These are phyloP conservation scores for Oncorhynchus mykiss DNA, from an alignment of 2,113 vertebrate genomes.

Conservation along the genomic window DNA sequence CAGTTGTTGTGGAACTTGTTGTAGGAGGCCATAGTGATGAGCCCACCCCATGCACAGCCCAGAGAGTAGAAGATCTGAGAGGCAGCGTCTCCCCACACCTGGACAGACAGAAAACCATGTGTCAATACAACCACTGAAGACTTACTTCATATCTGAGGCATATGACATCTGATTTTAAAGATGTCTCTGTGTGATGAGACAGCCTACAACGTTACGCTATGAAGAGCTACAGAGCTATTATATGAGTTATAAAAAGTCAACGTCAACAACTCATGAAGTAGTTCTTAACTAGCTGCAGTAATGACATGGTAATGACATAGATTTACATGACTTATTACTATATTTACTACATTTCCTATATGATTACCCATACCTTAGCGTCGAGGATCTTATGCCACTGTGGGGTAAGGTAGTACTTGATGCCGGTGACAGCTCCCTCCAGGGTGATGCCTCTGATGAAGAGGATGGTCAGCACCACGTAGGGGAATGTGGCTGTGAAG, in stretches of 20 bases:
- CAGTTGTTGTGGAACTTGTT: constrained; percentile 99
- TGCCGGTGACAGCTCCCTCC: constrained; percentile 90
- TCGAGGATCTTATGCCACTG: constrained; percentile 98
- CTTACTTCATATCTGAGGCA: too few species aligned
- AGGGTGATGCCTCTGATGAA: constrained; percentile 94
- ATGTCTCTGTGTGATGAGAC: too few species aligned
- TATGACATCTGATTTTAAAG: too few species aligned
- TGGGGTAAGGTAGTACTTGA: constrained; percentile 95
- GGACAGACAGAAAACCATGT: constrained; percentile 18
- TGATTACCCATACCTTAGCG: constrained; percentile 82
- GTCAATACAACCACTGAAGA: too few species aligned
- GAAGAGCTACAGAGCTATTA: too few species aligned
- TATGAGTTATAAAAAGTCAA: too few species aligned
- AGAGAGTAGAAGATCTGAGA: constrained; percentile 98
- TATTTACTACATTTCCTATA: background rate
- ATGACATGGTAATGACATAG: too few species aligned
- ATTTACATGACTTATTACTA: too few species aligned
- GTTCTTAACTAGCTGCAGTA: too few species aligned
- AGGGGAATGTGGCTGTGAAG: constrained; percentile 97
- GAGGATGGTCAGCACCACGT: constrained; percentile 94
- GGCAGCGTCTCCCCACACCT: constrained; percentile 99
- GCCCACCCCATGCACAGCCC: constrained; percentile 96
- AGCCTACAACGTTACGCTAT: too few species aligned
- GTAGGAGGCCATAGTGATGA: constrained; percentile 99
- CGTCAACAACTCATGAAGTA: too few species aligned